These are phyloP conservation scores for Stenolophus ochropezus DNA, from an alignment of 2,888 invertebrate genomes.

Conservation along the genomic window DNA sequence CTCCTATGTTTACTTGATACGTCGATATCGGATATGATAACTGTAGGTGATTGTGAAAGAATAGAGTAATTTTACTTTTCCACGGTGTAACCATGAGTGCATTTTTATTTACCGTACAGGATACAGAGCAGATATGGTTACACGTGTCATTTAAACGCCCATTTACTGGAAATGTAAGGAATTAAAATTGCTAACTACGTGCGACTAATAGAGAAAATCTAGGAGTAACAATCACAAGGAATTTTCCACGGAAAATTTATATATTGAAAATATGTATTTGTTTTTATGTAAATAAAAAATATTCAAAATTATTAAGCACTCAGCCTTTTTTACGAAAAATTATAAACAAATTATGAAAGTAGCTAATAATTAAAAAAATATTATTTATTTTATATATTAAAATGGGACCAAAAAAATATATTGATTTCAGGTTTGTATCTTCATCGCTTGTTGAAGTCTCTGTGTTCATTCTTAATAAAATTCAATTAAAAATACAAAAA, in stretches of 20 bases:
- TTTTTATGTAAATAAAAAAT: too few relatives aligned
- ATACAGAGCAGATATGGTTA: neutral
- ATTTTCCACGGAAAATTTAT: neutral
- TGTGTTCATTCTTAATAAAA: too few relatives aligned
- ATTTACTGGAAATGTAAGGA: neutral
- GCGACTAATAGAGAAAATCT: neutral
- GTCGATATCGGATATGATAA: constrained; percentile 11
- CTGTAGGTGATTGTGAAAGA: constrained; percentile 8
- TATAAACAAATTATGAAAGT: too few relatives aligned
- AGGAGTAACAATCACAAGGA: neutral
- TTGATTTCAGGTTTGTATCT: too few relatives aligned
- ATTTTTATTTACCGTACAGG: neutral
- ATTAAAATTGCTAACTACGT: neutral
- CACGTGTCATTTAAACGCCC: neutral
- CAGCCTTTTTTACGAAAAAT: too few relatives aligned
- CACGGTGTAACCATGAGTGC: neutral
- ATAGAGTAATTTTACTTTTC: neutral
- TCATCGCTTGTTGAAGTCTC: too few relatives aligned
- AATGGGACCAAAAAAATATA: too few relatives aligned
- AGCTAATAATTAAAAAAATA: too few relatives aligned
- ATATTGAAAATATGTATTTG: neutral
- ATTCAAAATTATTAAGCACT: too few relatives aligned
- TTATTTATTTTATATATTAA: too few relatives aligned
- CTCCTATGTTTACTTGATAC: constrained; percentile 8
- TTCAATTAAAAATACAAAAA: too few relatives aligned